Percentiles rank a stretch among this genome's conserved stretches.
Evolutionary conservation across 53 echinoderm and acorn worm genomes (phyloP).

Genomic region (Temnopleurus reevesii): DNA sequence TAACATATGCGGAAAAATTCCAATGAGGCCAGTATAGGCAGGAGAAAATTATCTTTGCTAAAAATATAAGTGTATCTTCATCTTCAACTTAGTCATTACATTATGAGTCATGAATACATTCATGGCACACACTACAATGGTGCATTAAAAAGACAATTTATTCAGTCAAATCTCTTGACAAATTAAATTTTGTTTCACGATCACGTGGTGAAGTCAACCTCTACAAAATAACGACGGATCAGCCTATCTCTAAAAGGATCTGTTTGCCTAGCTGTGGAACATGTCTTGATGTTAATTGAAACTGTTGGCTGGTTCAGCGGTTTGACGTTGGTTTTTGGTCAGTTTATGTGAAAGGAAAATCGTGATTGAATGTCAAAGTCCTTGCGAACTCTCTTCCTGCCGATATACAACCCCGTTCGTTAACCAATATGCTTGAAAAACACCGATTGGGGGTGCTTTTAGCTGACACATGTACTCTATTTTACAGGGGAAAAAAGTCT

Average conservation of each 20-base stretch:
- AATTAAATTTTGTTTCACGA: too few species aligned
- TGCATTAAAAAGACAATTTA: too few species aligned
- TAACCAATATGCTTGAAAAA: constrained; percentile 13
- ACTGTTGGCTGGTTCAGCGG: not conserved
- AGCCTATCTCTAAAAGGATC: not conserved
- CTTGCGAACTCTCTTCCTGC: not conserved
- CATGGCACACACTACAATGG: too few species aligned
- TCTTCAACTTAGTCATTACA: too few species aligned
- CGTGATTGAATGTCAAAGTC: constrained; percentile 19
- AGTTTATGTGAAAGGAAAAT: not conserved
- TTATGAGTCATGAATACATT: too few species aligned
- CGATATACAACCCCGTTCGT: not conserved
- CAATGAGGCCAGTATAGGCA: too few species aligned
- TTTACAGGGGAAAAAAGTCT: not conserved
- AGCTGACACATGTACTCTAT: not conserved
- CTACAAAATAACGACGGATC: too few species aligned
- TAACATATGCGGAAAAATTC: too few species aligned
- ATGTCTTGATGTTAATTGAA: constrained; percentile 16
- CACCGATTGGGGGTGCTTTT: not conserved
- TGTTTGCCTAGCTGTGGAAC: not conserved
- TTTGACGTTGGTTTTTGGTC: constrained; percentile 6
- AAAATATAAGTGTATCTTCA: too few species aligned
- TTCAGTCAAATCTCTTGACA: too few species aligned
- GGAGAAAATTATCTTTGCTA: too few species aligned
- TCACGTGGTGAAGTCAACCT: too few species aligned